Percentiles rank a stretch among this genome's conserved stretches.
Evolutionary conservation across 1,140 invertebrate species (phyloP).

Genomic region (Leptinotarsa defecta): DNA sequence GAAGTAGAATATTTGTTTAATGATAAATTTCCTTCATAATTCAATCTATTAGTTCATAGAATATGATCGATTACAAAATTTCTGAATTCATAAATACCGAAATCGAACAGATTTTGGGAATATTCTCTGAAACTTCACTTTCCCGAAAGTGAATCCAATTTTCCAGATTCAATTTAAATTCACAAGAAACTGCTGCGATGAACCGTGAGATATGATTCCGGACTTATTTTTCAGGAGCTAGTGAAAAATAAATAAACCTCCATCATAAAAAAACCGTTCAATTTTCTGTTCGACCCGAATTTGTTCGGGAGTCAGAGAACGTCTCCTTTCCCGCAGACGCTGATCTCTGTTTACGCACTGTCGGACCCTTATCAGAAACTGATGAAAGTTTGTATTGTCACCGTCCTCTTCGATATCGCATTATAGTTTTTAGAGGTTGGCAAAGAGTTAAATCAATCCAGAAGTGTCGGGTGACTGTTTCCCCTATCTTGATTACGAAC

Average conservation of each 20-base stretch:
- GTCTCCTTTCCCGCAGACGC: neutral
- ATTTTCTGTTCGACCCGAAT: neutral
- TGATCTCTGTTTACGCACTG: neutral
- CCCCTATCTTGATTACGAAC: neutral
- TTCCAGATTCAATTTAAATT: neutral
- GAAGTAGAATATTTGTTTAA: too few relatives aligned
- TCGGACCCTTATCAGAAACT: constrained; percentile 19
- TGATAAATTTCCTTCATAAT: too few relatives aligned
- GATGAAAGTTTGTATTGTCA: neutral
- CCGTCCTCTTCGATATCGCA: neutral
- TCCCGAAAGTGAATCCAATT: neutral
- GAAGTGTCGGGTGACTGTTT: neutral
- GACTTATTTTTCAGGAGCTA: neutral
- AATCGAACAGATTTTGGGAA: too few relatives aligned
- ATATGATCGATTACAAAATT: too few relatives aligned
- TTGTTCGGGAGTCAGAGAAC: neutral
- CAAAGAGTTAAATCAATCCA: constrained; percentile 14
- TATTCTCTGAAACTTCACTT: too few relatives aligned
- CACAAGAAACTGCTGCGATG: neutral
- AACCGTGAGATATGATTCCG: constrained; percentile 1
- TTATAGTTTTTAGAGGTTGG: neutral
- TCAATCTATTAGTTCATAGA: too few relatives aligned
- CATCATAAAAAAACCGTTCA: neutral
- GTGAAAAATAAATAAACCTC: constrained; percentile 6
- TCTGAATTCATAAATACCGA: too few relatives aligned